Percentiles rank a stretch among this genome's conserved stretches.
These are phyloP conservation scores for Masticophis lateralis DNA, from an alignment of 2,797 vertebrate genomes.

Conservation along the genomic window DNA sequence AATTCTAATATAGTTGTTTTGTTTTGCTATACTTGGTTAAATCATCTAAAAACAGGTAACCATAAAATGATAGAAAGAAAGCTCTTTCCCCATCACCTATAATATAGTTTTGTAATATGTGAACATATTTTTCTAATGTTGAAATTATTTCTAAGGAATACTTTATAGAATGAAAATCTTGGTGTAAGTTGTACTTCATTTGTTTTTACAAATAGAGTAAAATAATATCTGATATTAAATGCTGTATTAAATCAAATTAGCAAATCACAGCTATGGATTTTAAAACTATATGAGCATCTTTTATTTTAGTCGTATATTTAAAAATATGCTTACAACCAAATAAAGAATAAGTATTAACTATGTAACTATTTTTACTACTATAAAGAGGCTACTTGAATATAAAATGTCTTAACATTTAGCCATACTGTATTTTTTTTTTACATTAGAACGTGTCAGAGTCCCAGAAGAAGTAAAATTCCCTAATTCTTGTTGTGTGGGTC, in stretches of 20 bases:
- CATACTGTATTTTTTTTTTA: background rate
- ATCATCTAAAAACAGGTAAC: background rate
- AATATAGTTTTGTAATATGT: background rate
- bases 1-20: background rate
- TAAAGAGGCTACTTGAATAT: background rate
- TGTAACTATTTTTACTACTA: background rate
- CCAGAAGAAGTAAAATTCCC: slow-evolving; percentile 90
- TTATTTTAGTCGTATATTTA: background rate
- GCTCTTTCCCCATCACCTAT: background rate
- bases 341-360: background rate
- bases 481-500: slow-evolving; percentile 90
- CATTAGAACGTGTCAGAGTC: slow-evolving; percentile 82
- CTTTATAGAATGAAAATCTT: background rate
- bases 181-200: background rate
- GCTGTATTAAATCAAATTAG: background rate
- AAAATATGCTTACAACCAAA: background rate
- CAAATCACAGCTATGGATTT: background rate
- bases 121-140: background rate
- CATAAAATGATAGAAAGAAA: background rate
- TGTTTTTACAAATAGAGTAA: background rate
- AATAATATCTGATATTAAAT: background rate
- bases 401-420: background rate
- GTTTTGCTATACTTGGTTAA: background rate
- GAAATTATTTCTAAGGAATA: background rate
- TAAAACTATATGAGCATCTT: background rate